Conservation (phyloP, 2,113 vertebrate species). For the Marmota monax region DNA sequence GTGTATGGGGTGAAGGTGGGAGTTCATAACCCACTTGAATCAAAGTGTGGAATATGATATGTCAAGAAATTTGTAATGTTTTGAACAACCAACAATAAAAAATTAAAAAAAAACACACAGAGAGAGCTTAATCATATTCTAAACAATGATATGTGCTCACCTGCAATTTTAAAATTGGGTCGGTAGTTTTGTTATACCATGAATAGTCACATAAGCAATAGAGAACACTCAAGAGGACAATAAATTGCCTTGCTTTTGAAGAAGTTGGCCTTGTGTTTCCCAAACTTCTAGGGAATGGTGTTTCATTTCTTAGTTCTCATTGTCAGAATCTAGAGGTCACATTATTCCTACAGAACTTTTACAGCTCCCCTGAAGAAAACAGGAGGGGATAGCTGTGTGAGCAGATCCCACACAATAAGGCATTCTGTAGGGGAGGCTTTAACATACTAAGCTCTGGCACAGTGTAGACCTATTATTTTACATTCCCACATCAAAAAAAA, state of each 20-base stretch:
- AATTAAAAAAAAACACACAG: too few relatives aligned
- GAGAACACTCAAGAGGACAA: neutral
- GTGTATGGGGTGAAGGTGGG: too few relatives aligned
- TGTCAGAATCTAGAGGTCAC: neutral
- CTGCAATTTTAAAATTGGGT: neutral
- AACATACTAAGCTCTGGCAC: neutral
- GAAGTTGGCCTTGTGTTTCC: neutral
- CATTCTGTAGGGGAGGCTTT: neutral
- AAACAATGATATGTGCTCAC: neutral
- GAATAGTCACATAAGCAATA: neutral
- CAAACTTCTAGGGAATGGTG: too few relatives aligned
- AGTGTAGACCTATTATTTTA: neutral
- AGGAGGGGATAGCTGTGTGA: fast-evolving
- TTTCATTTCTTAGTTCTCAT: neutral
- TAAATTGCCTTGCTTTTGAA: neutral
- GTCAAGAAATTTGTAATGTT: too few relatives aligned
- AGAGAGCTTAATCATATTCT: neutral
- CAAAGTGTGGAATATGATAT: too few relatives aligned
- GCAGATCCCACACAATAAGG: neutral
- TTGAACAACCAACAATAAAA: too few relatives aligned
- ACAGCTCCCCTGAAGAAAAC: neutral
- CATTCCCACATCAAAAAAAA: neutral
- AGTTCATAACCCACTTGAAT: too few relatives aligned
- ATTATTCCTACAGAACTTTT: neutral
- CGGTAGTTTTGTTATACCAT: neutral